Evolutionary conservation across 2,113 vertebrate genomes (phyloP).

Genomic region (Antennarius striatus): DNA sequence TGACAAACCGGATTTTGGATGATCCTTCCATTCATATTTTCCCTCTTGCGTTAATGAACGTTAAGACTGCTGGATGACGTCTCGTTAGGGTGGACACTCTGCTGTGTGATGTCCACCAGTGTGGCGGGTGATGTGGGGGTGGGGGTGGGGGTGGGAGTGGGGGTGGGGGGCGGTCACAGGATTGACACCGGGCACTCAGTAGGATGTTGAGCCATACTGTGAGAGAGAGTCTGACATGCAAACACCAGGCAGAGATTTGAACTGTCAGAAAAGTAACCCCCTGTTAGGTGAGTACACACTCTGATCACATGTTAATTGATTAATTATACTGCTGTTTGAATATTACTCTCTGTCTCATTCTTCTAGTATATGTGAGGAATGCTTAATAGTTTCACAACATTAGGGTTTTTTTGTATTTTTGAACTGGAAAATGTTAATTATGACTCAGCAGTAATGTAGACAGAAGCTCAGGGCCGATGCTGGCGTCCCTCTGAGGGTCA

Average conservation of each 20-base stretch:
- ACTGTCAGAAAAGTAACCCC: slow-evolving; percentile 41
- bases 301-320: neutral
- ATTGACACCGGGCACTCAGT: slow-evolving; percentile 54
- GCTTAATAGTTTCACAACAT: slow-evolving; percentile 15
- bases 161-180: slow-evolving; percentile 46
- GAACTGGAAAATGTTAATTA: slow-evolving; percentile 23
- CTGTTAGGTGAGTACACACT: slow-evolving; percentile 60
- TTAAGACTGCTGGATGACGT: neutral
- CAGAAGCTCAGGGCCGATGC: slow-evolving; percentile 4
- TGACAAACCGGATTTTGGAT: no score
- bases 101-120: neutral
- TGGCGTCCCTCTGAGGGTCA: slow-evolving; percentile 29
- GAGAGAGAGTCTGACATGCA: slow-evolving; percentile 67
- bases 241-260: slow-evolving; percentile 64
- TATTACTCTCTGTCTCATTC: neutral
- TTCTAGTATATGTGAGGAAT: slow-evolving; percentile 2
- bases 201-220: slow-evolving; percentile 50
- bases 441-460: slow-evolving; percentile 65
- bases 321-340: neutral
- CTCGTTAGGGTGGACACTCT: slow-evolving; percentile 7
- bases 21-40: no score
- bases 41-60: no score
- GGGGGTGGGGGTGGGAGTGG: neutral
- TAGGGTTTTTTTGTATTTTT: slow-evolving; percentile 13
- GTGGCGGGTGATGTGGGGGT: neutral